Conservation (phyloP, 2,888 invertebrate genomes). For the Cephus rjabovi region DNA sequence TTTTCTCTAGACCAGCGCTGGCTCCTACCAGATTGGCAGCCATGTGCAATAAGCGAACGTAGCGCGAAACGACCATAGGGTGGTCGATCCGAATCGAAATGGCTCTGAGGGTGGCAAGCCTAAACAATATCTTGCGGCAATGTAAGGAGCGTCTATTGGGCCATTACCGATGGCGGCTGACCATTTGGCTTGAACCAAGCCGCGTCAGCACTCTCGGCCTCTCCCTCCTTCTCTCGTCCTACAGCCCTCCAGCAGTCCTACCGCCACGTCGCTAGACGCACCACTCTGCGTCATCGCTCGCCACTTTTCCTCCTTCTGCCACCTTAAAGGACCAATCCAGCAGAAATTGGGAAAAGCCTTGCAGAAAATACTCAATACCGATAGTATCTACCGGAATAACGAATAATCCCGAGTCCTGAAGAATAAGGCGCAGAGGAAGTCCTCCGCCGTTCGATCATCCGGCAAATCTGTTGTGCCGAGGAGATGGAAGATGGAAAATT, state of each 20-base stretch:
- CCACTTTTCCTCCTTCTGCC: too few species aligned
- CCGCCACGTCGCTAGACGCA: too few species aligned
- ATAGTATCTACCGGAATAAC: too few species aligned
- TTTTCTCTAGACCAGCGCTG: too few species aligned
- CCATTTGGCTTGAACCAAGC: conserved; percentile 64
- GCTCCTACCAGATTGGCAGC: not conserved
- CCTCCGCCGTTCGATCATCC: too few species aligned
- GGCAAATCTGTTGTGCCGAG: not conserved
- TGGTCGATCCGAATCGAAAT: conserved; percentile 28
- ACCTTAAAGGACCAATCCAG: too few species aligned
- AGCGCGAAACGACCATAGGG: conserved; percentile 27
- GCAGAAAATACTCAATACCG: too few species aligned
- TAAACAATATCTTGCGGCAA: conserved; percentile 67
- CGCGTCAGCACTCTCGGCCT: conserved; percentile 60
- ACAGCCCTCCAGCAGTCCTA: conserved; percentile 3
- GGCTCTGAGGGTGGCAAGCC: conserved; percentile 43
- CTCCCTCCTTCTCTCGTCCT: conserved; percentile 36
- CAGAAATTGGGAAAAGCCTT: too few species aligned
- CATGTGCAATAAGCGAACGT: conserved; percentile 20
- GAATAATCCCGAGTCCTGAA: too few species aligned
- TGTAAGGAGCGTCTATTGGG: conserved; percentile 66
- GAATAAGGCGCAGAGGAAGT: too few species aligned
- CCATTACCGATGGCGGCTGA: conserved; percentile 64
- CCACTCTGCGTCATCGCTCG: too few species aligned
- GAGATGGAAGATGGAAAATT: conserved; percentile 9